Percentiles rank a stretch among this genome's conserved stretches.
Evolutionary conservation across 2,888 invertebrate species (phyloP).

Genomic region (Serrognathus titanus): DNA sequence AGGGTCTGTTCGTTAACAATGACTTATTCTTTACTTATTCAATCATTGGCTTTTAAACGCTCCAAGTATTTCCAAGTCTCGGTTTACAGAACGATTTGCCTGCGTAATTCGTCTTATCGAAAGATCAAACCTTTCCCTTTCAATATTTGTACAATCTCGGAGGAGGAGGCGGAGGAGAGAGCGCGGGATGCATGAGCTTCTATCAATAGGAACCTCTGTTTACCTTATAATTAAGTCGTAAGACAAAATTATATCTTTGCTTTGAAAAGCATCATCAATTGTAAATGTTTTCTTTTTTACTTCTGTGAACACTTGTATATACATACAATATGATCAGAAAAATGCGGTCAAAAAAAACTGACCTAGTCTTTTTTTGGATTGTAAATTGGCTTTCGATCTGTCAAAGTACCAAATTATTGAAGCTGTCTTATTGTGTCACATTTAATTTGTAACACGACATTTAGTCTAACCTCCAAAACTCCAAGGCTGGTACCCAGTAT

Average conservation of each 20-base stretch:
- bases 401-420: too few species aligned
- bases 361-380: too few species aligned
- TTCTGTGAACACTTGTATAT: too few species aligned
- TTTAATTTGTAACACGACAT: too few species aligned
- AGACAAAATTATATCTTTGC: neutral
- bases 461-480: too few species aligned
- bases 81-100: slow-evolving; percentile 32
- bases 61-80: slow-evolving; percentile 26
- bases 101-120: slow-evolving; percentile 31
- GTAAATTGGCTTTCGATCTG: too few species aligned
- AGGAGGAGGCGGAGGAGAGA: neutral
- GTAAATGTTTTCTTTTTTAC: too few species aligned
- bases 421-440: too few species aligned
- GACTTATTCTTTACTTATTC: slow-evolving; percentile 31
- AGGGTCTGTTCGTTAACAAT: slow-evolving; percentile 24
- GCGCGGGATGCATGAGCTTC: neutral
- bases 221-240: neutral
- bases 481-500: too few species aligned
- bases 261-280: too few species aligned
- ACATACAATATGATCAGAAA: too few species aligned
- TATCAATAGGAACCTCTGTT: neutral
- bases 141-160: slow-evolving; percentile 1
- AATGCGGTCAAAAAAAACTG: too few species aligned
- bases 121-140: slow-evolving; percentile 20
- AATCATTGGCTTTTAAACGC: slow-evolving; percentile 32